Evolutionary conservation across 2,888 invertebrate genomes (phyloP), one percentile per base, ranked within the genome.

Genomic region (Apodemia mormo): DNA sequence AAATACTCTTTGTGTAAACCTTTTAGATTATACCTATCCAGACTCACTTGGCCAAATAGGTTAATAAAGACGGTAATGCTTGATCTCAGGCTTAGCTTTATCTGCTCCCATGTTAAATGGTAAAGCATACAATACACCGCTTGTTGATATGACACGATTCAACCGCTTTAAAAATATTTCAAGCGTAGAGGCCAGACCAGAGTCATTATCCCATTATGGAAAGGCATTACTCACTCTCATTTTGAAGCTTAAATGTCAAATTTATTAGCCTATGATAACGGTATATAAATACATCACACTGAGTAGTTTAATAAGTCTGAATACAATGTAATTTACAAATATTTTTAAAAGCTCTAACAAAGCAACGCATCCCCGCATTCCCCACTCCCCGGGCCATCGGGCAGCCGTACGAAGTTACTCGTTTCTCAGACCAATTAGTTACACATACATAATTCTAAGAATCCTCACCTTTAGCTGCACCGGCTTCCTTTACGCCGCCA

Each of bases 201-300:
- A 83, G 86, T 87, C 85, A 91, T 91, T 91, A 91, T 89, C 88
- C 89, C 89, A 91, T 92, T 92, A 90, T 4, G 84, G 88, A 85
- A 83, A 89, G 86, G 85, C 87, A 89, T 90, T 87, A 89, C 86
- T 90, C 88, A 88, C 85, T 83, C 84, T 86, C 85, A 43, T 43
- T 61, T 64, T 4, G 52, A n/a, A 52, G n/a, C 40, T 10, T 30
- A 45, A 89, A 89, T 87, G 87, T 85, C 84, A 82, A 82, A 85
- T 43, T 87, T 87, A 86, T 88, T 86, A 86, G 82, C 79, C 79
- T 79, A 78, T 77, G 81, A 76, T 79, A 79, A 81, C 76, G 74
- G 75, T 74, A 76, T 74, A 64, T 68, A n/a, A n/a, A 9, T 30
- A 49, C 30, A 66, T 33, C 33, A n/a, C 49, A 54, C 37, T 2